Conservation (phyloP, 2,797 vertebrate species). For the Sebastes hubbsi region DNA sequence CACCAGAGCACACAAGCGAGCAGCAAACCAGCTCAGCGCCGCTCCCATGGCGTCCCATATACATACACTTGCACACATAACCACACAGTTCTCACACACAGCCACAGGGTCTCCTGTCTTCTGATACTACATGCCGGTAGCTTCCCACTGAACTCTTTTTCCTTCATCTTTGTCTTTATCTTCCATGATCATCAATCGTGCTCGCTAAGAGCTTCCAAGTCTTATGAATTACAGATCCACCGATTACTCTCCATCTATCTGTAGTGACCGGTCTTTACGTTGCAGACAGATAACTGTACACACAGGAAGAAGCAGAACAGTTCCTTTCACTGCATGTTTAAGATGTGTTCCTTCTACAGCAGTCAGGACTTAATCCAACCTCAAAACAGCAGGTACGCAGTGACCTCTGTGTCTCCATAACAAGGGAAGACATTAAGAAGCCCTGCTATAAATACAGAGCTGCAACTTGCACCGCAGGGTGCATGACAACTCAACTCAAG, state of each 20-base stretch:
- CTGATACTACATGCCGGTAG: background rate
- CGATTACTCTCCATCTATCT: slow-evolving; percentile 19
- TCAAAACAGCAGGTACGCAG: slow-evolving; percentile 51
- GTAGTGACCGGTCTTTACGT: background rate
- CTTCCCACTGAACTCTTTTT: background rate
- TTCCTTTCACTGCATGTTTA: background rate
- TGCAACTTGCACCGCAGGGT: slow-evolving; percentile 2
- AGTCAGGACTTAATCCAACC: slow-evolving; percentile 42
- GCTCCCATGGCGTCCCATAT: slow-evolving; percentile 65
- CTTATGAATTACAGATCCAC: slow-evolving; percentile 35
- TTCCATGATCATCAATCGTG: slow-evolving; percentile 11
- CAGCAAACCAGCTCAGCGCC: slow-evolving; percentile 68
- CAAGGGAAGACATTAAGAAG: slow-evolving; percentile 67
- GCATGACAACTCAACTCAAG: slow-evolving; percentile 22
- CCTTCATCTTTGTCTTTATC: slow-evolving; percentile 46
- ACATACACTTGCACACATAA: slow-evolving; percentile 6
- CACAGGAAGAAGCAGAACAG: background rate
- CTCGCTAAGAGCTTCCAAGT: slow-evolving; percentile 6
- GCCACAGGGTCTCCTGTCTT: background rate
- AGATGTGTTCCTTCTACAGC: background rate
- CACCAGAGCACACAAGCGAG: slow-evolving; percentile 46
- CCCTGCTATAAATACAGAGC: slow-evolving; percentile 67
- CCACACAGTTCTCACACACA: background rate
- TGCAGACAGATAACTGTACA: background rate
- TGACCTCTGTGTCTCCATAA: slow-evolving; percentile 61